Conservation (phyloP, 2,797 vertebrate species). For the Streptopelia turtur region DNA sequence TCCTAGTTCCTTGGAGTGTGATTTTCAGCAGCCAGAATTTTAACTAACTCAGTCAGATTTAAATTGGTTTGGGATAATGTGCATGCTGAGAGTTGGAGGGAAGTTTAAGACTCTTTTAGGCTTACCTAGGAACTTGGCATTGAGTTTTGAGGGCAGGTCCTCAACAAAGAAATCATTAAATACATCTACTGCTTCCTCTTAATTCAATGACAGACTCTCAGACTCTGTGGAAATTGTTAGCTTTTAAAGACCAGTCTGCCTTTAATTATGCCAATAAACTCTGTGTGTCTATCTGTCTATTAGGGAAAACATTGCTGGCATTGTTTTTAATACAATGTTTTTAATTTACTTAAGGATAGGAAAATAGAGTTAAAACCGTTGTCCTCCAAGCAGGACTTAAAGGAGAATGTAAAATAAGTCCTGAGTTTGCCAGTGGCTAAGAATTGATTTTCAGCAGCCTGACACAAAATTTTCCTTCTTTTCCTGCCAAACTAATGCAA, state of each 20-base stretch:
- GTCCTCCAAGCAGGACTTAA: conserved; percentile 18
- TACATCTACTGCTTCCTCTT: neutral
- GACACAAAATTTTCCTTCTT: conserved; percentile 27
- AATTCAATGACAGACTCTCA: conserved; percentile 41
- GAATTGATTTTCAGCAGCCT: conserved; percentile 20
- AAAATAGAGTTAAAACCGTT: conserved; percentile 50
- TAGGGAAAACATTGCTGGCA: conserved; percentile 53
- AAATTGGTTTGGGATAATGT: neutral
- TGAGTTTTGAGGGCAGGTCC: neutral
- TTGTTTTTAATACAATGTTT: conserved; percentile 56
- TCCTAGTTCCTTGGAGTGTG: neutral
- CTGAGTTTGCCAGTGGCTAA: conserved; percentile 20
- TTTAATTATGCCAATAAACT: conserved; percentile 62
- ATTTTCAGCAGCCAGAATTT: neutral
- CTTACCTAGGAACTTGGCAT: neutral
- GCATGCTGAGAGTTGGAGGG: neutral
- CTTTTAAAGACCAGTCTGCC: conserved; percentile 57
- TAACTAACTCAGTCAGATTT: neutral
- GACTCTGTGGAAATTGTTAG: conserved; percentile 46
- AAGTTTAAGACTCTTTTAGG: neutral
- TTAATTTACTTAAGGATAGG: conserved; percentile 55
- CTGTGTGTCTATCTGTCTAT: conserved; percentile 47
- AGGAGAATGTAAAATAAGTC: conserved; percentile 10
- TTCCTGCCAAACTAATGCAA: conserved; percentile 45
- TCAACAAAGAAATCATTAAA: conserved; percentile 16